Evolutionary conservation across 2,797 vertebrate species (phyloP), one percentile per base, ranked within the genome.

Genomic region (Dallia pectoralis): DNA sequence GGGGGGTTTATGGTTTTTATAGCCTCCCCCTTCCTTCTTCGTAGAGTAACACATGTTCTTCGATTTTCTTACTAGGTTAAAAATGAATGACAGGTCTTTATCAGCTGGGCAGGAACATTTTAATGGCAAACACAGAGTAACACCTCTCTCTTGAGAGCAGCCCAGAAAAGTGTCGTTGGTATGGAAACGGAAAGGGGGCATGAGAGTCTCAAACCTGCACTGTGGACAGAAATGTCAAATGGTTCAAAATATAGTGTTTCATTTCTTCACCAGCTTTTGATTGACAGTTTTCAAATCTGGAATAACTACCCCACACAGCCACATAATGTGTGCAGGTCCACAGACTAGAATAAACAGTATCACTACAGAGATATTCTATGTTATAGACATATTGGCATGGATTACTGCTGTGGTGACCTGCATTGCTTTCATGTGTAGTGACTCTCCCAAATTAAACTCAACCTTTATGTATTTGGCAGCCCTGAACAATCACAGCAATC

Each of bases 321-420:
- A 51, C 49, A 51, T 51, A 51, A 51, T 56, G 53, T 25, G n/a
- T 22, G 19, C 51, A 53, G 62, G 18, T 16, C 30, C 29, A 33
- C 73, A 47, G 53, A 62, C 51, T 40, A 71, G 65, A 53, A 63
- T 22, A 11, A 77, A 67, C n/a, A 49, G 70, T 69, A 72, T 63
- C 15, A 71, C 61, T 16, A 32, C 4, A 18, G 29, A 18, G 61
- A 59, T 53, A 15, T 47, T 44, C 40, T 14, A 44, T 44, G 14
- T 14, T 44, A 12, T 44, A 68, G 53, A 61, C 62, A 78, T 47
- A 33, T 53, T 72, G 53, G 6, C 66, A 7, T 71, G 71, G 70
- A 78, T 81, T 74, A 65, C 44, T 72, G 66, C 9, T 70, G 67
- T 77, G 40, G 75, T 68, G 69, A 79, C 81, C 73, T 69, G 36